Conservation (phyloP, 1,140 invertebrate genomes). For the Myzus persicae region DNA sequence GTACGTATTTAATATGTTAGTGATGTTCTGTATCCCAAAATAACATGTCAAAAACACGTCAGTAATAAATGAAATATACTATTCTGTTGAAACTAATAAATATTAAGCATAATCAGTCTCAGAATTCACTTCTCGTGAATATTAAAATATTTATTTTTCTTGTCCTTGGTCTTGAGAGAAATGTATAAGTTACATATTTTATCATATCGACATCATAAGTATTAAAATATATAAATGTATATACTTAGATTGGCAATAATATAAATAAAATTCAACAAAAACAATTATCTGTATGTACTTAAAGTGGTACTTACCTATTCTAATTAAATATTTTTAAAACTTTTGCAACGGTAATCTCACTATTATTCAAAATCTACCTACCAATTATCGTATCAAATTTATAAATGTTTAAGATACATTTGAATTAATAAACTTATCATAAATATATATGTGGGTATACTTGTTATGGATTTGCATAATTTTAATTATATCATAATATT, state of each 20-base stretch:
- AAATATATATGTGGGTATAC: background rate
- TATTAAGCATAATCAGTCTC: background rate
- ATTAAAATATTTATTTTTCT: background rate
- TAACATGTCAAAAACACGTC: background rate
- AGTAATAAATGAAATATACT: background rate
- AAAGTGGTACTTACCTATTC: background rate
- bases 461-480: background rate
- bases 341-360: background rate
- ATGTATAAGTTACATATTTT: background rate
- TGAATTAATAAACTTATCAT: background rate
- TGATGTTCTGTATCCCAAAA: background rate
- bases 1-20: too few species aligned
- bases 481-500: background rate
- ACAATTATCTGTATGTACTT: background rate
- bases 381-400: background rate
- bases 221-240: background rate
- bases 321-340: background rate
- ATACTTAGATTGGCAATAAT: background rate
- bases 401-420: background rate
- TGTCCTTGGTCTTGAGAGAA: background rate
- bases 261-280: background rate
- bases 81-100: background rate
- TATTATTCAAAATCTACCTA: background rate
- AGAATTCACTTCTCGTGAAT: background rate
- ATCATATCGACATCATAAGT: background rate